Evolutionary conservation across 2,797 vertebrate genomes (phyloP).

Genomic region (Dryobates pubescens): DNA sequence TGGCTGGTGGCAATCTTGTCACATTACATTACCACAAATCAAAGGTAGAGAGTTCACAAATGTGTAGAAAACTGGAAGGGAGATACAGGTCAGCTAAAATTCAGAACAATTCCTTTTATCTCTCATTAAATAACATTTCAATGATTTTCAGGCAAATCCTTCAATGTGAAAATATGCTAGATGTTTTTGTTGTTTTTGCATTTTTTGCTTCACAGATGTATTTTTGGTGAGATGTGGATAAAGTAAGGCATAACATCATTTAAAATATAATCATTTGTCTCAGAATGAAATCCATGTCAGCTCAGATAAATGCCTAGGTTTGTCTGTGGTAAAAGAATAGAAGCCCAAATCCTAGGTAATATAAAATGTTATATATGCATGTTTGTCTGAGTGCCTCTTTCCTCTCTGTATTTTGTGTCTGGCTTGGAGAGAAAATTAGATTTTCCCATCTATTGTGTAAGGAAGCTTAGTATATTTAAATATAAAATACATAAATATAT

Average conservation of each 20-base stretch:
- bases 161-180: background rate
- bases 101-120: background rate
- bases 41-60: background rate
- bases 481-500: background rate
- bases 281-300: background rate
- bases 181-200: background rate
- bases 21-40: constrained; percentile 3
- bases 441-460: background rate
- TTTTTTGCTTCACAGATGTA: background rate
- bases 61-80: background rate
- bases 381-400: background rate
- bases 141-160: background rate
- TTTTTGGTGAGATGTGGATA: background rate
- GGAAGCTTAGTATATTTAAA: background rate
- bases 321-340: background rate
- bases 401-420: background rate
- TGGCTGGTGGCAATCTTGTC: constrained; percentile 33
- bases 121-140: background rate
- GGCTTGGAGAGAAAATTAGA: background rate
- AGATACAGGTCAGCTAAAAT: background rate
- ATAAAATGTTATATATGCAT: background rate
- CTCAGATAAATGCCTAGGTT: background rate
- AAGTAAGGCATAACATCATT: background rate
- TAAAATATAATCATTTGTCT: background rate
- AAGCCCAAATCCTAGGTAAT: background rate